Conservation (phyloP, 2,888 invertebrate genomes). For the Malacosoma neustria region DNA sequence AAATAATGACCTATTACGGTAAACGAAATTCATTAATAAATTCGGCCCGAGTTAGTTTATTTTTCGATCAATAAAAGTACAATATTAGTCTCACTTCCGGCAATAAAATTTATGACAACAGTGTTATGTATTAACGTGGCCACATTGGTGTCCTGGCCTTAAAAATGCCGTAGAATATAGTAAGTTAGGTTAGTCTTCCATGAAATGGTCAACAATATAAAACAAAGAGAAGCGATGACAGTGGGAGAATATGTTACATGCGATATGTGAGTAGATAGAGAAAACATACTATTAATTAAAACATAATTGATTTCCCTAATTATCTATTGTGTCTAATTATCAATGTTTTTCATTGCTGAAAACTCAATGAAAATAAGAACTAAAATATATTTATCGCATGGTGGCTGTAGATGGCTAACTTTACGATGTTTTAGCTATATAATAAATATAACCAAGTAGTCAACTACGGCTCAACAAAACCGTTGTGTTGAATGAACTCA, state of each 20-base stretch:
- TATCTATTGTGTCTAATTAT: too few species aligned
- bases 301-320: too few species aligned
- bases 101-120: slow-evolving; percentile 27
- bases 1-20: slow-evolving; percentile 8
- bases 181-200: background rate
- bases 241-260: too few species aligned
- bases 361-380: too few species aligned
- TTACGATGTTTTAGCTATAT: background rate
- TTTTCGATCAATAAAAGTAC: slow-evolving; percentile 49
- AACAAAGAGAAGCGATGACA: too few species aligned
- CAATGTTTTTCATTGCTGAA: too few species aligned
- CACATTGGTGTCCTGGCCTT: slow-evolving; percentile 21
- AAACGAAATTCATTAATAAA: slow-evolving; percentile 27
- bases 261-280: too few species aligned
- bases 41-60: slow-evolving; percentile 28
- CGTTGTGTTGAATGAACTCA: background rate
- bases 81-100: slow-evolving; percentile 38
- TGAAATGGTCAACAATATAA: too few species aligned
- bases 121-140: slow-evolving; percentile 16
- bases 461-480: background rate
- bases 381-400: too few species aligned
- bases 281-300: too few species aligned
- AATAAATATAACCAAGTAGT: background rate
- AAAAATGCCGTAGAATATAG: slow-evolving; percentile 9
- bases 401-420: too few species aligned